Conservation (phyloP, 2,888 invertebrate species). For the Drosophila stalkeri region DNA sequence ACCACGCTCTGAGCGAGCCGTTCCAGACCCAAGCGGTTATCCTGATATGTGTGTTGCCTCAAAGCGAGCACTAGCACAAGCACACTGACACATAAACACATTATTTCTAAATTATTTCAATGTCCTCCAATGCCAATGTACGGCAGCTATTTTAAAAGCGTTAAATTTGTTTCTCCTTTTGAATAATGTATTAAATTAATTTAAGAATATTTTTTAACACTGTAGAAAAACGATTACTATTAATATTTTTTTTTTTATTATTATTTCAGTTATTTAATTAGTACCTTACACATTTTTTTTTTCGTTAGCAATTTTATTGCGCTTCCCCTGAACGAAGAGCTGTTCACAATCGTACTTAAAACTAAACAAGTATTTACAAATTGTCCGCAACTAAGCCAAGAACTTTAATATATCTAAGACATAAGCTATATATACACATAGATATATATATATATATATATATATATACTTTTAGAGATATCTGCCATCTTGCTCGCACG, state of each 20-base stretch:
- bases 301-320: constrained; percentile 3
- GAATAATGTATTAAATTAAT: constrained; percentile 13
- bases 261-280: constrained; percentile 2
- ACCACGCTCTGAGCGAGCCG: constrained; percentile 57
- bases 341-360: constrained; percentile 52
- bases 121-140: constrained; percentile 48
- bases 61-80: background rate
- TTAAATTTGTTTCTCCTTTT: background rate
- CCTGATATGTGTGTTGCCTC: constrained; percentile 6
- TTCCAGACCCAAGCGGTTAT: constrained; percentile 1
- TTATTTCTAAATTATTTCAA: constrained; percentile 39
- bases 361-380: constrained; percentile 39
- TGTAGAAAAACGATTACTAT: constrained; percentile 10
- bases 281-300: background rate
- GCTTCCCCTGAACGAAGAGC: constrained; percentile 21
- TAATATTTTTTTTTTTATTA: constrained; percentile 12
- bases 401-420: constrained; percentile 45
- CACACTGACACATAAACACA: background rate
- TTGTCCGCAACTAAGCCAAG: constrained; percentile 51
- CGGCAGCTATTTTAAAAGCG: constrained; percentile 40
- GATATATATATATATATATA: background rate
- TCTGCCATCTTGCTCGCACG: constrained; percentile 34
- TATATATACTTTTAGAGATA: constrained; percentile 11
- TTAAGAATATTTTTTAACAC: background rate
- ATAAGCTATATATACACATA: constrained; percentile 18